A percentile compares a stretch with the other conserved stretches of the same genome.
Evolutionary conservation across 1,140 invertebrate genomes (phyloP).

Genomic region (Condylostylus longicornis): DNA sequence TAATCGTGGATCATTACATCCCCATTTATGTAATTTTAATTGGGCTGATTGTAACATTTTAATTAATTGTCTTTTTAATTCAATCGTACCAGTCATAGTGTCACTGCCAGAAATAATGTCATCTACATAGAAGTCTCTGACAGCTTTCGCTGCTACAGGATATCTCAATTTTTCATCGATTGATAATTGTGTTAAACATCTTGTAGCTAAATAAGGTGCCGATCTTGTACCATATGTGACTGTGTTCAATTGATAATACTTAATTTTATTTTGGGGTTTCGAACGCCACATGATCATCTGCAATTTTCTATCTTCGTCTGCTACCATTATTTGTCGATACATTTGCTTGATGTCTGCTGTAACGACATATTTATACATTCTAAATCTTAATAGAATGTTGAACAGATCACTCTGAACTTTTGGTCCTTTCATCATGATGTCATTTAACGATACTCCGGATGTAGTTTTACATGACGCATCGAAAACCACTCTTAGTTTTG

Average conservation of each 20-base stretch:
- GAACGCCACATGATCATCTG: neutral
- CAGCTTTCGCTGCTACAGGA: neutral
- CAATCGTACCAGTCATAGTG: too few relatives aligned
- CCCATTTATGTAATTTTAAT: too few relatives aligned
- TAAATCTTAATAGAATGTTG: conserved; percentile 21
- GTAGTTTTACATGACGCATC: conserved; percentile 15
- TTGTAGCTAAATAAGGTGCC: conserved; percentile 14
- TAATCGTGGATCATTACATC: too few relatives aligned
- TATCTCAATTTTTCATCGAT: neutral
- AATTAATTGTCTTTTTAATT: too few relatives aligned
- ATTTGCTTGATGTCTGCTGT: conserved; percentile 19
- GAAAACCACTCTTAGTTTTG: conserved; percentile 24
- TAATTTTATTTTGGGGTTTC: neutral
- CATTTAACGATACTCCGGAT: conserved; percentile 19
- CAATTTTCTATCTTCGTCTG: neutral
- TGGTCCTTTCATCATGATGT: conserved; percentile 18
- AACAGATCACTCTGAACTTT: conserved; percentile 23
- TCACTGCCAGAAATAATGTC: conserved; percentile 16
- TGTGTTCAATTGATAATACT: conserved; percentile 6
- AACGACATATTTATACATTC: conserved; percentile 14
- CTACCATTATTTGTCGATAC: conserved; percentile 14
- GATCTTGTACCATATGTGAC: conserved; percentile 21
- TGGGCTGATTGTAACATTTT: too few relatives aligned
- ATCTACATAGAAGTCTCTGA: conserved; percentile 16
- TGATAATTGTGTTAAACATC: neutral